Evolutionary conservation across 1,140 invertebrate genomes (phyloP).

Genomic region (Atopsyche davidsoni): DNA sequence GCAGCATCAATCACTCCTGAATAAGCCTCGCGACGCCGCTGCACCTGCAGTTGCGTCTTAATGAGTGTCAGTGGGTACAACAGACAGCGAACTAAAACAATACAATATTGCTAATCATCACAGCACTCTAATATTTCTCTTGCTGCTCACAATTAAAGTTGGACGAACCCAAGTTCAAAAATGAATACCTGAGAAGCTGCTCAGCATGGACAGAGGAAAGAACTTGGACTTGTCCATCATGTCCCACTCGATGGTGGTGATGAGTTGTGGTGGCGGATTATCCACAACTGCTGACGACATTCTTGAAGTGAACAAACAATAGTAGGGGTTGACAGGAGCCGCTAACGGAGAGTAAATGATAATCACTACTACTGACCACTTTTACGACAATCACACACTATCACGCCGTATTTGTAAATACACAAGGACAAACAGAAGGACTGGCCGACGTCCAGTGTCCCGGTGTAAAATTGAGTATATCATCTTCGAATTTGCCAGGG

Average conservation of each 20-base stretch:
- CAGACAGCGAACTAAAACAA: slow-evolving; percentile 76
- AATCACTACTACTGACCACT: not conserved
- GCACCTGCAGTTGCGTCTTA: slow-evolving; percentile 91
- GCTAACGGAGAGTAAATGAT: not conserved
- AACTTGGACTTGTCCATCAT: slow-evolving; percentile 97
- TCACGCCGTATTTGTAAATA: not conserved
- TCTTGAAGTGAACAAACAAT: slow-evolving; percentile 8
- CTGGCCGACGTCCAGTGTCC: too few species aligned
- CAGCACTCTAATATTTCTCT: not conserved
- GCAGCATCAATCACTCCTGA: slow-evolving; percentile 87
- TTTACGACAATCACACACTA: slow-evolving; percentile 1
- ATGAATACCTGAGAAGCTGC: slow-evolving; percentile 45
- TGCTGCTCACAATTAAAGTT: not conserved
- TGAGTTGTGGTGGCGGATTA: slow-evolving; percentile 55
- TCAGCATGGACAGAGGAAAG: slow-evolving; percentile 85
- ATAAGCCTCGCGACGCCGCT: slow-evolving; percentile 78
- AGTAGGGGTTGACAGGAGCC: not conserved
- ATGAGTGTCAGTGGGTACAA: slow-evolving; percentile 95
- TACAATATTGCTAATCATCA: slow-evolving; percentile 33
- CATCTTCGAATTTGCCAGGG: too few species aligned
- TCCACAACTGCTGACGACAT: slow-evolving; percentile 48
- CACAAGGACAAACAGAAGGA: too few species aligned
- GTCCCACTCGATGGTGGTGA: slow-evolving; percentile 93
- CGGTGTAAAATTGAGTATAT: not conserved
- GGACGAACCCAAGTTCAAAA: not conserved